Evolutionary conservation across 2,797 vertebrate species (phyloP).

Genomic region (Lemur catta): DNA sequence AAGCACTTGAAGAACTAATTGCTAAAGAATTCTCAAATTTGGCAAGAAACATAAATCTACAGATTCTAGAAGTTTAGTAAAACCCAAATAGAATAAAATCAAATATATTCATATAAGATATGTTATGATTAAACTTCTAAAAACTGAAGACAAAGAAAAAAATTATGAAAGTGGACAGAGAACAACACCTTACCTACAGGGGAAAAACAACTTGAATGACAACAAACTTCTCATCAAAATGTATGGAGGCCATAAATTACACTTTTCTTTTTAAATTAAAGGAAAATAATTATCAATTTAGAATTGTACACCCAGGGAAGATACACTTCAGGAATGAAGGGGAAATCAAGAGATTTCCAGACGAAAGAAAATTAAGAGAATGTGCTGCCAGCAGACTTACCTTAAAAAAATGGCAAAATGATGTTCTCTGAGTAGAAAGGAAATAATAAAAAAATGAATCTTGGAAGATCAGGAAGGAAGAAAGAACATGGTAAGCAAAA

Average conservation of each 20-base stretch:
- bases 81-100: background rate
- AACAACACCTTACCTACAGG: background rate
- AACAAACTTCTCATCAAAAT: background rate
- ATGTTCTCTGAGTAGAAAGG: background rate
- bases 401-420: background rate
- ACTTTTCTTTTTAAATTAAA: background rate
- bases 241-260: fast-evolving
- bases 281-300: background rate
- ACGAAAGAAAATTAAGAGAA: background rate
- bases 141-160: background rate
- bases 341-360: background rate
- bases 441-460: background rate
- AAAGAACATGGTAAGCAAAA: background rate
- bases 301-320: background rate
- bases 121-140: background rate
- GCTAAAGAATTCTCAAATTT: background rate
- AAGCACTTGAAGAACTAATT: background rate
- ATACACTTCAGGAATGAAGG: background rate
- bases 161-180: background rate
- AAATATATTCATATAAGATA: background rate
- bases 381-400: background rate
- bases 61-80: background rate
- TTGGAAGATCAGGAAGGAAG: background rate
- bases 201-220: background rate
- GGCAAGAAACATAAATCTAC: background rate